Conservation (phyloP, 2,797 vertebrate species). For the Petrocephalus sullivani region DNA sequence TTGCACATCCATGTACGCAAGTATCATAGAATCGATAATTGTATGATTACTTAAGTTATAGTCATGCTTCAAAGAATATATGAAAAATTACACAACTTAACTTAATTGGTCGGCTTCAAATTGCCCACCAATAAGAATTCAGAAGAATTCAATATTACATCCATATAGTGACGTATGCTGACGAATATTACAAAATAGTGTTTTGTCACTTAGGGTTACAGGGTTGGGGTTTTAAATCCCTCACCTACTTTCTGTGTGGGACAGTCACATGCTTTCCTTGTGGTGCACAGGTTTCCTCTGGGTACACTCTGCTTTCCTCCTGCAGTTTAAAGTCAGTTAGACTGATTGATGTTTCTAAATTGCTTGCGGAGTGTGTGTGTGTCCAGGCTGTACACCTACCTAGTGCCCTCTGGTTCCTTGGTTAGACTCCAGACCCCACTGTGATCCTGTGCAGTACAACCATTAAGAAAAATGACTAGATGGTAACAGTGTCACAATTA, state of each 20-base stretch:
- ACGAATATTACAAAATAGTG: not conserved
- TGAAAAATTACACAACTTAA: not conserved
- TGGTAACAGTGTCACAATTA: not conserved
- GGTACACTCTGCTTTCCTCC: not conserved
- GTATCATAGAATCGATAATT: not conserved
- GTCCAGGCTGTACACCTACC: not conserved
- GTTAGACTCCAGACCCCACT: not conserved
- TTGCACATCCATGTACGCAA: not conserved
- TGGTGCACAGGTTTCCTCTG: not conserved
- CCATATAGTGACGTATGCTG: not conserved
- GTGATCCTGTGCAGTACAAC: not conserved
- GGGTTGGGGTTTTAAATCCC: not conserved
- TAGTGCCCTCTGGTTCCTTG: not conserved
- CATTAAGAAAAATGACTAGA: not conserved
- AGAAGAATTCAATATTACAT: not conserved
- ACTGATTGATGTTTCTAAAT: not conserved
- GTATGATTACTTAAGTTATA: not conserved
- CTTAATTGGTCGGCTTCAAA: not conserved
- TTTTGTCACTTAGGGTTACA: not conserved
- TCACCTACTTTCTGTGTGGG: not conserved
- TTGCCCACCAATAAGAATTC: not conserved
- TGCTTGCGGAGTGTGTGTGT: not conserved
- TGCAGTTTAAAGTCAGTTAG: not conserved
- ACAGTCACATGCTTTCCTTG: not conserved
- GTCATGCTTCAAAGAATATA: not conserved